phyloP scores from a whole-genome alignment of 2,888 invertebrate genomes.

The Drosophila meridiana region DNA sequence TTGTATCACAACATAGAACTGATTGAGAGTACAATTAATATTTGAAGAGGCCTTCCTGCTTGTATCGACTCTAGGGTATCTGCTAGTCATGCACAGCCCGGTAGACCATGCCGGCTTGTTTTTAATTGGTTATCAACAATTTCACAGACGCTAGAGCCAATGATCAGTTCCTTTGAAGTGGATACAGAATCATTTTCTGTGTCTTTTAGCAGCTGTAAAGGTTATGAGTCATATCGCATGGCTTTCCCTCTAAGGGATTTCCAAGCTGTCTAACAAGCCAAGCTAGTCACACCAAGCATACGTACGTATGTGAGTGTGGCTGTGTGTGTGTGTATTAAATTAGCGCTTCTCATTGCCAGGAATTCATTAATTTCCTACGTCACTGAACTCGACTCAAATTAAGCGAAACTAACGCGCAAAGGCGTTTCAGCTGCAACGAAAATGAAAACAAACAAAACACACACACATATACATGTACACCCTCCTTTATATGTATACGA shows the following conservation, averaged over 20 bases:
- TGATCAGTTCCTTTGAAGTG: slow-evolving; percentile 13
- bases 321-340: slow-evolving; percentile 43
- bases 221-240: slow-evolving; percentile 36
- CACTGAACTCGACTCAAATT: slow-evolving; percentile 57
- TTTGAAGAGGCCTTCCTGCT: not conserved
- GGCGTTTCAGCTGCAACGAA: slow-evolving; percentile 37
- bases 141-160: not conserved
- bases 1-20: no score
- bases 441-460: slow-evolving; percentile 11
- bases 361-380: slow-evolving; percentile 74
- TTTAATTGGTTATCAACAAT: not conserved
- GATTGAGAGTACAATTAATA: no score
- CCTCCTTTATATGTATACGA: not conserved
- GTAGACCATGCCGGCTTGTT: no score
- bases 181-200: not conserved
- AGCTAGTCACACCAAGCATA: slow-evolving; percentile 30
- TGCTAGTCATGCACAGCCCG: not conserved
- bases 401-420: slow-evolving; percentile 46
- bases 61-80: not conserved
- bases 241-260: slow-evolving; percentile 46
- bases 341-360: slow-evolving; percentile 61
- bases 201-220: not conserved
- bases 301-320: not conserved
- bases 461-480: not conserved
- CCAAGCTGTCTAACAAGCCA: slow-evolving; percentile 29